These are phyloP conservation scores for Ia io DNA, from an alignment of 2,113 vertebrate genomes.

Conservation along the genomic window DNA sequence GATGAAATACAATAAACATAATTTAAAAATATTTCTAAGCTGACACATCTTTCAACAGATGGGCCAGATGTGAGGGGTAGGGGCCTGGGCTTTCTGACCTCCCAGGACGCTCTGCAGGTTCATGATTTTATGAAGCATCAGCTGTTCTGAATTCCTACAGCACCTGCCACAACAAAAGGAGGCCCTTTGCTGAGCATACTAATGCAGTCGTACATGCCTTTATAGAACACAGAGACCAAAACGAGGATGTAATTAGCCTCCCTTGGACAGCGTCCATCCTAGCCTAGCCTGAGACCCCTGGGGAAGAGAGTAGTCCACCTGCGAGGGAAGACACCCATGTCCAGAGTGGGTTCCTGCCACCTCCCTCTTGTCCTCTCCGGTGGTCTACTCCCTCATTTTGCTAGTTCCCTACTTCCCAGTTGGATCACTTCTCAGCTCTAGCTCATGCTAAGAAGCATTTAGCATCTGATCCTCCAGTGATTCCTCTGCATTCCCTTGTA, in stretches of 20 bases:
- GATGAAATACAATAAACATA: slow-evolving; percentile 60
- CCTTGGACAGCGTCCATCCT: slow-evolving; percentile 22
- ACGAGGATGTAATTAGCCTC: background rate
- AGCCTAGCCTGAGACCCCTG: background rate
- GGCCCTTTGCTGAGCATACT: slow-evolving; percentile 48
- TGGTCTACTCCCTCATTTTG: background rate
- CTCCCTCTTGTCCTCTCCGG: slow-evolving; percentile 14
- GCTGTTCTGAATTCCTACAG: slow-evolving; percentile 69
- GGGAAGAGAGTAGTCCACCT: slow-evolving; percentile 10
- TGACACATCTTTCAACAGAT: background rate
- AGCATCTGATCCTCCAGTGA: slow-evolving; percentile 5
- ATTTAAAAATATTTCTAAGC: slow-evolving; percentile 44
- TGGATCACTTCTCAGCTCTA: background rate
- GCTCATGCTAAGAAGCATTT: background rate
- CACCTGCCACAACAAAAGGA: slow-evolving; percentile 74
- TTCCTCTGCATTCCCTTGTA: background rate
- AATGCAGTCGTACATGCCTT: slow-evolving; percentile 24
- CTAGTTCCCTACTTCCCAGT: background rate
- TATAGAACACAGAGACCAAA: slow-evolving; percentile 51
- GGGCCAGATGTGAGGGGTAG: slow-evolving; percentile 64
- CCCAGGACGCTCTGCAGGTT: slow-evolving; percentile 62
- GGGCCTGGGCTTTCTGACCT: slow-evolving; percentile 48
- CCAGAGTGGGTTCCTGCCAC: background rate
- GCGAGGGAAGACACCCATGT: background rate
- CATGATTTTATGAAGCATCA: slow-evolving; percentile 62